Conservation (phyloP, 2,113 vertebrate genomes). For the Camarhynchus parvulus region DNA sequence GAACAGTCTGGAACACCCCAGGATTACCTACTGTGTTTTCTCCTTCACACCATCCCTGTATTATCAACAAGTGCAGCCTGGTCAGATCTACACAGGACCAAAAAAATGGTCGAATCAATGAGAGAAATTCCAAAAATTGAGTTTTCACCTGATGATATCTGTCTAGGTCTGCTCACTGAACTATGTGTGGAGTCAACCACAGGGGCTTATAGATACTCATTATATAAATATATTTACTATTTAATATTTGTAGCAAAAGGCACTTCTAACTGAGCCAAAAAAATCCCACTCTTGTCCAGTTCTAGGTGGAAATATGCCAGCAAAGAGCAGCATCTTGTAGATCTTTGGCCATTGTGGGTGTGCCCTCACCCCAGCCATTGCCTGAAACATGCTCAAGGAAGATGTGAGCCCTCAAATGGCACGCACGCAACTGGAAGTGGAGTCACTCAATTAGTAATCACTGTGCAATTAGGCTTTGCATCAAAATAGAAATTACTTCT, state of each 20-base stretch:
- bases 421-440: background rate
- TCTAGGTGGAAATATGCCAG: background rate
- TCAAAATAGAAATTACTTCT: constrained; percentile 47
- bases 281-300: background rate
- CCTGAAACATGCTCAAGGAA: background rate
- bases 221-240: background rate
- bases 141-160: background rate
- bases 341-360: background rate
- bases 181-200: background rate
- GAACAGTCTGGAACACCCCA: background rate
- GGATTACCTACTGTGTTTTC: background rate
- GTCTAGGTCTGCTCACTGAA: background rate
- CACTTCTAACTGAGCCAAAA: rapidly evolving
- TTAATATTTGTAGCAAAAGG: background rate
- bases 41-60: rapidly evolving
- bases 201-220: background rate
- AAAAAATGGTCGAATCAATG: background rate
- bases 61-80: background rate
- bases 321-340: background rate
- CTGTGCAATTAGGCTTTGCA: constrained; percentile 3
- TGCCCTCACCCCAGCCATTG: background rate
- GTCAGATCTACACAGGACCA: background rate
- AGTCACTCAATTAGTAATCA: constrained; percentile 31
- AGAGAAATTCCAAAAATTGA: background rate
- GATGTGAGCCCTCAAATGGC: background rate